A percentile compares a stretch with the other conserved stretches of the same genome.
phyloP scores from a whole-genome alignment of 2,797 vertebrate species.

The Tauraco hartlaubi region DNA sequence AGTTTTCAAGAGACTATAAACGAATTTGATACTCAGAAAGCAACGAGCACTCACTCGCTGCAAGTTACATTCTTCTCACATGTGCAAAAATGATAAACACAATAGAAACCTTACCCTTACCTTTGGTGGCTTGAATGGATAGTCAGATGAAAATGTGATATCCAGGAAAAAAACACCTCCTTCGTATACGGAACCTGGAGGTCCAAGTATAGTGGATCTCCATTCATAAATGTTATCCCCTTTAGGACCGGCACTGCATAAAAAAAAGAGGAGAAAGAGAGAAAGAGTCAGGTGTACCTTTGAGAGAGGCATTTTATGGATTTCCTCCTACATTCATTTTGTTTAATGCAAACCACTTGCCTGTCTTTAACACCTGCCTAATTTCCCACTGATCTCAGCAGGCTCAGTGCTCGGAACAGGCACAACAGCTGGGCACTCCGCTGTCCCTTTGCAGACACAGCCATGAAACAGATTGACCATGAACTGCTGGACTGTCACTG shows the following conservation, averaged over 20 bases:
- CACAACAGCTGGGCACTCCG: neutral
- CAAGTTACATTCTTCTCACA: neutral
- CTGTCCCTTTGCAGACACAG: neutral
- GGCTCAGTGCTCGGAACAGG: neutral
- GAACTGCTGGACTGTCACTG: neutral
- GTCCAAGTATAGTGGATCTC: constrained; percentile 89
- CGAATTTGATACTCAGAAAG: neutral
- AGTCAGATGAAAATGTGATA: constrained; percentile 90
- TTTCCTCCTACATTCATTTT: neutral
- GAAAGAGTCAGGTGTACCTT: neutral
- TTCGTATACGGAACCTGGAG: constrained; percentile 89
- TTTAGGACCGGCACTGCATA: constrained; percentile 85
- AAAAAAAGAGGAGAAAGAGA: constrained; percentile 23
- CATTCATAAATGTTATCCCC: constrained; percentile 91
- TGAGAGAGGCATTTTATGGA: neutral
- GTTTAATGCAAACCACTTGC: neutral
- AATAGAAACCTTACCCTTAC: constrained; percentile 75
- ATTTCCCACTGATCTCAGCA: neutral
- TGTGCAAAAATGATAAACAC: neutral
- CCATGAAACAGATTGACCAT: neutral
- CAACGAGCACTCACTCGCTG: neutral
- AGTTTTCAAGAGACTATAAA: neutral
- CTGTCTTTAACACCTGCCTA: neutral
- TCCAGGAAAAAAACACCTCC: constrained; percentile 90
- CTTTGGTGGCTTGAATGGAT: constrained; percentile 91